A percentile compares a stretch with the other conserved stretches of the same genome.
Evolutionary conservation across 2,113 vertebrate species (phyloP).

Genomic region (Oceanodroma tethys): DNA sequence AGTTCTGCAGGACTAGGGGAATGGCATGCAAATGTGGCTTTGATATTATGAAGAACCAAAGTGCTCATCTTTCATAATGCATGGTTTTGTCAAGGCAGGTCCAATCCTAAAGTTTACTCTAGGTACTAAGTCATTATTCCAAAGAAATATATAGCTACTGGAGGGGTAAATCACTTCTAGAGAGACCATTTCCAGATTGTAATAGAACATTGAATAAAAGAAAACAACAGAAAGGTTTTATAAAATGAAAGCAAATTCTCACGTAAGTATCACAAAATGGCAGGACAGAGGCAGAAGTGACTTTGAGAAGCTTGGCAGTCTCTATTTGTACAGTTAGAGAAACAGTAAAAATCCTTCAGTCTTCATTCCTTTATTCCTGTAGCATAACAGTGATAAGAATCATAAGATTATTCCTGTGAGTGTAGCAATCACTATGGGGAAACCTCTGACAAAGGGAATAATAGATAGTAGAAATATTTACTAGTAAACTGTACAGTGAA

Average conservation of each 20-base stretch:
- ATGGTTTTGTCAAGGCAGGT: background rate
- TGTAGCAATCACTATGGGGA: background rate
- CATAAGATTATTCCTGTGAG: background rate
- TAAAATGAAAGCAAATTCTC: background rate
- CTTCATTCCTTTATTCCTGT: background rate
- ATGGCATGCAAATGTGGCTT: background rate
- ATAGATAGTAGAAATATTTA: background rate
- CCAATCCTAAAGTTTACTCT: background rate
- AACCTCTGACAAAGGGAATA: background rate
- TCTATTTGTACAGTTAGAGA: background rate
- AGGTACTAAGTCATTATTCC: background rate
- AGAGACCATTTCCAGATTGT: background rate
- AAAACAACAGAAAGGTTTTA: background rate
- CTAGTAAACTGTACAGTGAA: background rate
- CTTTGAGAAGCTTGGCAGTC: background rate
- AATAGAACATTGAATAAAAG: background rate
- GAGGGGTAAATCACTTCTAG: background rate
- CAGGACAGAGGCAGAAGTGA: background rate
- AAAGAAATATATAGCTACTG: background rate
- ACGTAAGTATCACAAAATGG: background rate
- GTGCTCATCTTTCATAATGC: background rate
- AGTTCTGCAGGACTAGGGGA: background rate
- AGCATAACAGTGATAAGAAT: background rate
- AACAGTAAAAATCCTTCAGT: background rate
- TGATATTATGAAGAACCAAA: background rate